phyloP scores from a whole-genome alignment of 2,888 invertebrate genomes.

The Syrista parreyssii region DNA sequence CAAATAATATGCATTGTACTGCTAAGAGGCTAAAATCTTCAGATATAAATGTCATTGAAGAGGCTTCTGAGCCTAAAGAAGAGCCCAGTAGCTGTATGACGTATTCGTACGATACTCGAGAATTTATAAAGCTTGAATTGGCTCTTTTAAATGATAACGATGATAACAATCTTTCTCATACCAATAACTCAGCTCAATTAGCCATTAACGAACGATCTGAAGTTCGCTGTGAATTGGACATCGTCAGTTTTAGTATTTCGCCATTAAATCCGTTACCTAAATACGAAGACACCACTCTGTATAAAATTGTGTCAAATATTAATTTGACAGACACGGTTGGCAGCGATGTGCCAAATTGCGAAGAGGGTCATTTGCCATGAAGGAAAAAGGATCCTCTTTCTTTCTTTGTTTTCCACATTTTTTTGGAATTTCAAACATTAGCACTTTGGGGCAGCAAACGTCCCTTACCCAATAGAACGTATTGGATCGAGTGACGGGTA shows the following conservation, averaged over 20 bases:
- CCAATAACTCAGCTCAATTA: too few species aligned
- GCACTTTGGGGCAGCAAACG: too few species aligned
- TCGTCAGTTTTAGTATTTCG: constrained; percentile 12
- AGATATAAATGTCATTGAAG: neutral
- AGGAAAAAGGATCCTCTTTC: too few species aligned
- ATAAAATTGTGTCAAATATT: constrained; percentile 38
- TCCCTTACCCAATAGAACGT: too few species aligned
- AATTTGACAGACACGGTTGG: constrained; percentile 32
- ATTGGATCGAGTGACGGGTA: too few species aligned
- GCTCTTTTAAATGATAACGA: neutral
- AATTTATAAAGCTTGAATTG: constrained; percentile 48
- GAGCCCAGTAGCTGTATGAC: constrained; percentile 28
- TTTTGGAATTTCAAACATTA: too few species aligned
- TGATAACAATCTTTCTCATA: constrained; percentile 4
- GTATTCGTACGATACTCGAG: constrained; percentile 47
- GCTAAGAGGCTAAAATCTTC: neutral
- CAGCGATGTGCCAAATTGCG: neutral
- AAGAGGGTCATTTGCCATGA: too few species aligned
- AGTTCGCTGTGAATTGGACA: neutral
- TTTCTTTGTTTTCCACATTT: too few species aligned
- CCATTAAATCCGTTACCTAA: constrained; percentile 30
- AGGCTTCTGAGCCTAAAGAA: neutral
- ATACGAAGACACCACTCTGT: constrained; percentile 46
- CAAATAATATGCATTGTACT: neutral
- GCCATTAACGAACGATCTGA: too few species aligned